Conservation (phyloP, 2,113 vertebrate genomes). For the Callipepla californica region DNA sequence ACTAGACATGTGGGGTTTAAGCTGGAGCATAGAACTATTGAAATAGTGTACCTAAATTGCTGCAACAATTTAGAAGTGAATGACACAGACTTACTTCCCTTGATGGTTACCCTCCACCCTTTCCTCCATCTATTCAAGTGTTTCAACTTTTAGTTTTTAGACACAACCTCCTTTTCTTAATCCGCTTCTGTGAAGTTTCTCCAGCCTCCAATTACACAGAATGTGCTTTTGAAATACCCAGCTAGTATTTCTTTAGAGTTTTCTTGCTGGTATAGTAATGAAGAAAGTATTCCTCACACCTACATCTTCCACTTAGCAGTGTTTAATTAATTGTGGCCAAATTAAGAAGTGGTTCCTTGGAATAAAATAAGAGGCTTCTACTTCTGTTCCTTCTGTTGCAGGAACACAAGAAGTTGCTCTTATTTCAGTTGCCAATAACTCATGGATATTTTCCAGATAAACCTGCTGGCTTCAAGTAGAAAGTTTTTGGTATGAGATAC, state of each 20-base stretch:
- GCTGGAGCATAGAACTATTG: background rate
- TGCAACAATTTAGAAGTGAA: background rate
- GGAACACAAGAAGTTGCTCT: background rate
- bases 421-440: background rate
- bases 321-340: conserved; percentile 45
- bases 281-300: conserved; percentile 29
- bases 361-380: background rate
- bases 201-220: background rate
- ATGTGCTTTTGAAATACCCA: background rate
- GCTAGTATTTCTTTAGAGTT: conserved; percentile 11
- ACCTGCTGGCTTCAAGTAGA: background rate
- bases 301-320: conserved; percentile 31
- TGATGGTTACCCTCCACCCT: background rate
- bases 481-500: background rate
- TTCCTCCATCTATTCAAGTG: background rate
- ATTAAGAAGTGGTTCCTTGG: conserved; percentile 54
- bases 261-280: conserved; percentile 53
- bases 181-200: conserved; percentile 33
- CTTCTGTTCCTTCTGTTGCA: background rate
- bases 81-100: background rate
- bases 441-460: background rate
- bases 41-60: background rate
- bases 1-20: background rate
- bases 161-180: background rate
- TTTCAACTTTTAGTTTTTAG: conserved; percentile 2